Conservation (phyloP, 2,113 vertebrate species). For the Lophochroa leadbeateri region DNA sequence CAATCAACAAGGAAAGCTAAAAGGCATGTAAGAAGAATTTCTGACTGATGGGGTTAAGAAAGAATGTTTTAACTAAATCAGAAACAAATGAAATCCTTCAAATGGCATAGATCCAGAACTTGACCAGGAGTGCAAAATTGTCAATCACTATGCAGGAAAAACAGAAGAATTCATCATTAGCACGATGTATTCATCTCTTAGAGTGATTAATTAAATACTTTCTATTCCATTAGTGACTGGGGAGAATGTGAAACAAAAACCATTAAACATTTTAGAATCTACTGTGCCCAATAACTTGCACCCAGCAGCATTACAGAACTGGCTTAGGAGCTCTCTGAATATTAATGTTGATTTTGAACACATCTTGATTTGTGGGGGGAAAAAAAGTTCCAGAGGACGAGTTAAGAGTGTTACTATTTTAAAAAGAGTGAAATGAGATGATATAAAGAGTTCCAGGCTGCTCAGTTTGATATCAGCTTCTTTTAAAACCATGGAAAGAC, state of each 20-base stretch:
- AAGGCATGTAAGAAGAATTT: neutral
- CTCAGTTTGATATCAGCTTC: neutral
- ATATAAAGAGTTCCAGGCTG: neutral
- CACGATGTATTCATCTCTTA: conserved; percentile 55
- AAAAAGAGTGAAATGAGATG: neutral
- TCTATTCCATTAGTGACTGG: conserved; percentile 53
- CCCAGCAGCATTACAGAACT: conserved; percentile 30
- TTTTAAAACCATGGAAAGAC: neutral
- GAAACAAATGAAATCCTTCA: conserved; percentile 48
- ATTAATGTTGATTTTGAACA: conserved; percentile 39
- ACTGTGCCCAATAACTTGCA: conserved; percentile 7
- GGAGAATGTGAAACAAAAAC: conserved; percentile 61
- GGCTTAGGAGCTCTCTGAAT: conserved; percentile 43
- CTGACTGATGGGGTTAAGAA: neutral
- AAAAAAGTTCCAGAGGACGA: neutral
- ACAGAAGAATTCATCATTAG: conserved; percentile 49
- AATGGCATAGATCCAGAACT: conserved; percentile 48
- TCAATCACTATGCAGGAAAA: conserved; percentile 61
- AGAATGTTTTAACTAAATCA: conserved; percentile 57
- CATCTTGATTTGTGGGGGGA: neutral
- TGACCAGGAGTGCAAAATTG: conserved; percentile 51
- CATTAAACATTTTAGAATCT: conserved; percentile 56
- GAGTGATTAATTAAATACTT: conserved; percentile 59
- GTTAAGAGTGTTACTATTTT: neutral
- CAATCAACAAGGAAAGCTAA: conserved; percentile 9